These are phyloP conservation scores for Spodoptera litura DNA, from an alignment of 1,140 invertebrate genomes.

Conservation along the genomic window DNA sequence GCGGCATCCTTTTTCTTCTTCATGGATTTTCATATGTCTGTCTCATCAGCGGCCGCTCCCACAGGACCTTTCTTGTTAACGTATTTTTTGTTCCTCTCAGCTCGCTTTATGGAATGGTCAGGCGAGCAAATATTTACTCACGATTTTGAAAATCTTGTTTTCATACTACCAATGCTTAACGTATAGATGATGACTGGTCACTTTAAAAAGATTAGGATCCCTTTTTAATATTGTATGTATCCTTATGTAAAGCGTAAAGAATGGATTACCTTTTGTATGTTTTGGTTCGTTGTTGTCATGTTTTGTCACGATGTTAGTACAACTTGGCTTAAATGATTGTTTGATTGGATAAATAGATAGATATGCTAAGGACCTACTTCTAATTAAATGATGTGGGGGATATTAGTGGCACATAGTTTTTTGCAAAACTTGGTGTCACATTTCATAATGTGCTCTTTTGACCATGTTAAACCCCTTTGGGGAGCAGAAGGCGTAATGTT, in stretches of 20 bases:
- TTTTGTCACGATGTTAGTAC: too few relatives aligned
- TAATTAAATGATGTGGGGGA: too few relatives aligned
- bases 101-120: constrained; percentile 81
- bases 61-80: constrained; percentile 83
- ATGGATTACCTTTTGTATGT: constrained; percentile 18
- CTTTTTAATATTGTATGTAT: constrained; percentile 27
- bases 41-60: constrained; percentile 77
- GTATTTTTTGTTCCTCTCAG: constrained; percentile 81
- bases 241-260: constrained; percentile 29
- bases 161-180: constrained; percentile 69
- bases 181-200: constrained; percentile 62
- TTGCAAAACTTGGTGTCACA: too few relatives aligned
- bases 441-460: too few relatives aligned
- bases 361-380: too few relatives aligned
- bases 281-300: background rate
- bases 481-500: too few relatives aligned
- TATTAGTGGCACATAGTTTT: too few relatives aligned
- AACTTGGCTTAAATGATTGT: background rate
- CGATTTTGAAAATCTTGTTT: constrained; percentile 84
- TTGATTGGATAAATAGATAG: background rate
- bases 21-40: constrained; percentile 50
- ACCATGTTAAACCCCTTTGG: too few relatives aligned
- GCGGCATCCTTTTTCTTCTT: constrained; percentile 61
- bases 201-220: constrained; percentile 48
- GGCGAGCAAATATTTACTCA: constrained; percentile 85